Evolutionary conservation across 2,888 invertebrate genomes (phyloP), one percentile per base, ranked within the genome.

Genomic region (Ectemnius lituratus): DNA sequence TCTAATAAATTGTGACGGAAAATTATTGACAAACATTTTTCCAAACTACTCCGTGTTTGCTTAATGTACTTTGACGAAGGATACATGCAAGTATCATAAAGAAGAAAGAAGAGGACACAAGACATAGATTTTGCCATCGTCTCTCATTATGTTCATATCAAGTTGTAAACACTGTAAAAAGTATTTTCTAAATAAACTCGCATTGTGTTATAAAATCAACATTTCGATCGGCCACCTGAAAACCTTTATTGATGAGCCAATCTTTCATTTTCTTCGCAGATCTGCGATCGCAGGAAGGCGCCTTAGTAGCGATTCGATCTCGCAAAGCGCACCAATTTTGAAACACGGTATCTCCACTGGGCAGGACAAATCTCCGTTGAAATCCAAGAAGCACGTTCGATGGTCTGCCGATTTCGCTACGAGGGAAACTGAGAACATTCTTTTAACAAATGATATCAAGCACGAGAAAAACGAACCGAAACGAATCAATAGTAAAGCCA

Each of bases 1-100:
- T 89, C 91, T n/a, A 72, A 91, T 27, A 87, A 87, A 59, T 86
- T 88, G 0, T 91, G 91, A 56, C 86, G 86, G 73, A 89, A 87
- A 58, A 81, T 82, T 46, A 88, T 88, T 68, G 52, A 52, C 52
- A 1, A 52, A 52, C 52, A 14, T 52, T 11, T 14, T 14, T 16
- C 4, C 2, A 52, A 16, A 52, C 52, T 52, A 52, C 1, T 52
- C 2, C 52, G 23, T 52, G 14, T 52, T 52, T 52, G n/a, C 16
- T 52, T 52, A 52, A 52, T 52, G 2, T 52, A 16, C 52, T 37
- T 37, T 37, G 37, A 37, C 37, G 37, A 37, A 37, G 37, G 37
- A 52, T 14, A 8, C 13, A 52, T 52, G 5, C 16, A 52, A 14
- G 13, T 52, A 16, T 1, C 18, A 1, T 13, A 2, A 23, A 47